phyloP scores from a whole-genome alignment of 2,113 vertebrate species.

The Nicator chloris region DNA sequence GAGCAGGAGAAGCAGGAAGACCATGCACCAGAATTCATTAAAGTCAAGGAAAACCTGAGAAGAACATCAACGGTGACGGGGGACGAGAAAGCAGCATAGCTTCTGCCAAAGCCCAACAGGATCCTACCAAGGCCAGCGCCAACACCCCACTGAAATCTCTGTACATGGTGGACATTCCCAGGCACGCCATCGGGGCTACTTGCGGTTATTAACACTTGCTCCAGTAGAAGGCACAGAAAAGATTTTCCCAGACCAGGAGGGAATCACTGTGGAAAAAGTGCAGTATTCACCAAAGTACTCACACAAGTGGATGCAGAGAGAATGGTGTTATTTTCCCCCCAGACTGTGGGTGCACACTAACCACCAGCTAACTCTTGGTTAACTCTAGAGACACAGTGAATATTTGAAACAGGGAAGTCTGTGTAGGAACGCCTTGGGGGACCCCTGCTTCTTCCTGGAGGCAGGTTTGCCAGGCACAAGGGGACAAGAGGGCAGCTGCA shows the following conservation, averaged over 20 bases:
- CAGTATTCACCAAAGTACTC: background rate
- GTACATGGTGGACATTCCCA: slow-evolving; percentile 37
- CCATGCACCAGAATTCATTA: slow-evolving; percentile 90
- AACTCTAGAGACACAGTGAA: background rate
- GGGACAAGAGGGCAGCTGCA: background rate
- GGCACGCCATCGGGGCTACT: background rate
- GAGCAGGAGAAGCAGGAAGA: slow-evolving; percentile 79
- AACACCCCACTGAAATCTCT: slow-evolving; percentile 25
- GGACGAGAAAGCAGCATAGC: slow-evolving; percentile 80
- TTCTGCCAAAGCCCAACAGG: background rate
- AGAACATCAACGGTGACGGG: slow-evolving; percentile 74
- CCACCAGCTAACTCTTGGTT: slow-evolving; percentile 19
- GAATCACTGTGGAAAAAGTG: background rate
- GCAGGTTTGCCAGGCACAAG: background rate
- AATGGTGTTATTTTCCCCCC: background rate
- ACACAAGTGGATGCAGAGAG: background rate
- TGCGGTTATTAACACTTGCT: slow-evolving; percentile 38
- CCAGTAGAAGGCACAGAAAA: slow-evolving; percentile 8
- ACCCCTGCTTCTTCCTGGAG: background rate
- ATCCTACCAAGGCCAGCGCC: background rate
- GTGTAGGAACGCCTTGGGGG: background rate
- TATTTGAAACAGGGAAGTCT: background rate
- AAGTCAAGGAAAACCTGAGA: slow-evolving; percentile 92
- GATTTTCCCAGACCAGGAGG: background rate
- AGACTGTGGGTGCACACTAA: background rate